Conservation (phyloP, 2,113 vertebrate genomes). For the Peromyscus leucopus region DNA sequence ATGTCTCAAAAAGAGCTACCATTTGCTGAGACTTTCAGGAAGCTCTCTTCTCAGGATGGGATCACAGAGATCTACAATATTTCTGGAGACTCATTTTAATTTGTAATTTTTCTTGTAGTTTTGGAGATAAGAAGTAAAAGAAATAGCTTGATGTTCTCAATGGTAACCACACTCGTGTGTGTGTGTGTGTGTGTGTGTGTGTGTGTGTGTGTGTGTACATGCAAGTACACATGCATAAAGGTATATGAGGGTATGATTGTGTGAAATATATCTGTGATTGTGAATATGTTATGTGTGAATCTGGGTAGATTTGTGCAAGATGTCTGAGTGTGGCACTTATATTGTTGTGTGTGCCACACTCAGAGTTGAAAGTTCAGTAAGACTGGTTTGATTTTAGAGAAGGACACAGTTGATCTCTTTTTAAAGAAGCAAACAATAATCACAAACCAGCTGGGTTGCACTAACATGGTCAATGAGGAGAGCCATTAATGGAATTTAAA, state of each 20-base stretch:
- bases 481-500: background rate
- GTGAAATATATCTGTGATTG: background rate
- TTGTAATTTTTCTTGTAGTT: slow-evolving; percentile 6
- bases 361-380: background rate
- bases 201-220: background rate
- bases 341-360: background rate
- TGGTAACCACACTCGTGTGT: background rate
- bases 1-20: background rate
- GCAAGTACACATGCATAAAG: too few relatives aligned
- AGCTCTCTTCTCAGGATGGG: background rate
- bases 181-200: background rate
- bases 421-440: background rate
- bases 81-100: background rate
- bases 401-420: background rate
- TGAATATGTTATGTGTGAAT: background rate
- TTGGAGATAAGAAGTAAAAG: background rate
- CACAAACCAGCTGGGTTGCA: background rate
- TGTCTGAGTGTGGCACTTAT: background rate
- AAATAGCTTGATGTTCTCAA: background rate
- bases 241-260: background rate
- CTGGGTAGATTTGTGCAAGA: background rate
- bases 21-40: background rate
- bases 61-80: background rate
- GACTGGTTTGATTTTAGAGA: background rate
- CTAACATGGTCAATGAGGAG: background rate